Percentiles rank a stretch among this genome's conserved stretches.
Evolutionary conservation across 2,888 invertebrate species (phyloP).

Genomic region (Apotomis capreana): DNA sequence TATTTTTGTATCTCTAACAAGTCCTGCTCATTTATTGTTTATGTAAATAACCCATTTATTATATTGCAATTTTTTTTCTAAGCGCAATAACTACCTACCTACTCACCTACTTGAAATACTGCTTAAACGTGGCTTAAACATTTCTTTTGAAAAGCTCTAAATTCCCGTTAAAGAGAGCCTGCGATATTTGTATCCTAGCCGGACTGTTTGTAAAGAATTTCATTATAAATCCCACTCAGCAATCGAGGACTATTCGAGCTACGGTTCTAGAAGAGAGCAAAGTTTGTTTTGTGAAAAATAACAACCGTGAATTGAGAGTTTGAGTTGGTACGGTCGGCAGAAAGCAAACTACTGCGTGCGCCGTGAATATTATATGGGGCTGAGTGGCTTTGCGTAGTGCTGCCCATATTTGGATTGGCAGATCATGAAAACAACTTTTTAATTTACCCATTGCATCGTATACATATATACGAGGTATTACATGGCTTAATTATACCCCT

Average conservation of each 20-base stretch:
- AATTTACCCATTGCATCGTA: neutral
- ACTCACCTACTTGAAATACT: neutral
- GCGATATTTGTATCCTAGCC: slow-evolving; percentile 15
- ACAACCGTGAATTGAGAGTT: slow-evolving; percentile 32
- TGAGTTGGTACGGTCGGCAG: slow-evolving; percentile 27
- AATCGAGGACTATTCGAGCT: slow-evolving; percentile 27
- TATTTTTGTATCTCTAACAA: too few species aligned
- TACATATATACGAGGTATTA: too few species aligned
- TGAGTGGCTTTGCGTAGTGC: slow-evolving; percentile 22
- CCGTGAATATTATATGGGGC: slow-evolving; percentile 15
- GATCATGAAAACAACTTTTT: neutral
- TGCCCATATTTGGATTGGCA: slow-evolving; percentile 1
- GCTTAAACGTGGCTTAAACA: neutral
- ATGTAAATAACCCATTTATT: too few species aligned
- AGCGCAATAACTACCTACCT: neutral
- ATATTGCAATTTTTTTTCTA: neutral
- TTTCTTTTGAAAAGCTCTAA: slow-evolving; percentile 10
- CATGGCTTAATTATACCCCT: slow-evolving; percentile 10
- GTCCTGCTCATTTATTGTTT: too few species aligned
- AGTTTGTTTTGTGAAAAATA: slow-evolving; percentile 32
- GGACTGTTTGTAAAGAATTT: slow-evolving; percentile 28
- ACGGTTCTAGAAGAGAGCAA: slow-evolving; percentile 26
- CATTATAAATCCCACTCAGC: slow-evolving; percentile 34
- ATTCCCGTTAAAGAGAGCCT: slow-evolving; percentile 8
- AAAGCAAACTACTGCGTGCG: slow-evolving; percentile 21